phyloP scores from a whole-genome alignment of 2,888 invertebrate genomes.

The Papilio elwesi region DNA sequence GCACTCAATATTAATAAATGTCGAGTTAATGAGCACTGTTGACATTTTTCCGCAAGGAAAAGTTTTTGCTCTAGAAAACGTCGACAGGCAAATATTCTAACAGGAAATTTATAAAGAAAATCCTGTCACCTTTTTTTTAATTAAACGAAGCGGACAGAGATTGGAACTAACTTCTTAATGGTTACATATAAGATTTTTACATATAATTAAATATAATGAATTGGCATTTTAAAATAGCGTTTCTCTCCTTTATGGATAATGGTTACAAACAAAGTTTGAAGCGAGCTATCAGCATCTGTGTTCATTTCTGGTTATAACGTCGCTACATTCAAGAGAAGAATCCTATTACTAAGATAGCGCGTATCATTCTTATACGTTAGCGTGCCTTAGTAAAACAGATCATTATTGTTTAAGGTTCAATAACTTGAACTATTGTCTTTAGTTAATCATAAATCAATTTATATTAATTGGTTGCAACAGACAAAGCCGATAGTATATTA shows the following conservation, averaged over 20 bases:
- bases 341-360: background rate
- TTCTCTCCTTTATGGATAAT: too few species aligned
- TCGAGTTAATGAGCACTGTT: background rate
- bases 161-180: too few species aligned
- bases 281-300: too few species aligned
- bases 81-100: background rate
- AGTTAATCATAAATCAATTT: conserved; percentile 3
- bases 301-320: too few species aligned
- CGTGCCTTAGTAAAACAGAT: background rate
- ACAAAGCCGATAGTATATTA: background rate
- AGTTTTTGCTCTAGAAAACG: background rate
- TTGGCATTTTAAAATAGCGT: too few species aligned
- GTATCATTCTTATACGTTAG: too few species aligned
- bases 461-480: background rate
- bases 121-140: background rate
- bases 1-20: background rate
- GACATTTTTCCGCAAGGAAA: conserved; percentile 9
- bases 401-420: conserved; percentile 8
- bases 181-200: too few species aligned
- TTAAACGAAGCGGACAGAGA: background rate
- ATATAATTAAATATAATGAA: too few species aligned
- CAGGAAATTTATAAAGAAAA: background rate
- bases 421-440: background rate
- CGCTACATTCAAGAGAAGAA: background rate
- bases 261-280: too few species aligned